These are phyloP conservation scores for Aphidius ervi DNA, from an alignment of 1,140 invertebrate genomes.

Conservation along the genomic window DNA sequence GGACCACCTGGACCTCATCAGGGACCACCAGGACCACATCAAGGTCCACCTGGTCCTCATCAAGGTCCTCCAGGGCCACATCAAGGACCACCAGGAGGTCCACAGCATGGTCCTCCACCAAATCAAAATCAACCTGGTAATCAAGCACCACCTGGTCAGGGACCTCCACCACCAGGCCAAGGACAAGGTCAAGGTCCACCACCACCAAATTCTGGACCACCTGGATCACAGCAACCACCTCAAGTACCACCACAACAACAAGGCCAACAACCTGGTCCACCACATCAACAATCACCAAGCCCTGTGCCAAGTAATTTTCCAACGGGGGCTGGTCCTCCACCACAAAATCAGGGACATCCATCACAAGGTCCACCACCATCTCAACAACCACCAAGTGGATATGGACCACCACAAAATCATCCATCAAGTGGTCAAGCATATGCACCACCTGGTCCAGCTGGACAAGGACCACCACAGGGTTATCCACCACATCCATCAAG, in stretches of 20 bases:
- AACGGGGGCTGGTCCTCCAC: slow-evolving; percentile 20
- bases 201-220: slow-evolving; percentile 1
- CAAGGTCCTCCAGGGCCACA: slow-evolving; percentile 27
- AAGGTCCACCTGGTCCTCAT: slow-evolving; percentile 5
- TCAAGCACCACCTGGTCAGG: slow-evolving; percentile 2
- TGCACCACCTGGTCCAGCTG: slow-evolving; percentile 40
- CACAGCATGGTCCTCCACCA: slow-evolving; percentile 30
- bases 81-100: slow-evolving; percentile 30
- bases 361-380: slow-evolving; percentile 33
- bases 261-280: slow-evolving; percentile 25
- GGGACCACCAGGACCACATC: neutral
- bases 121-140: slow-evolving; percentile 23
- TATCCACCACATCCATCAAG: slow-evolving; percentile 46
- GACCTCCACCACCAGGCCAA: slow-evolving; percentile 25
- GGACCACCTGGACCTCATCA: neutral
- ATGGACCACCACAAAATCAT: slow-evolving; percentile 45
- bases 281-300: slow-evolving; percentile 46
- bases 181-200: slow-evolving; percentile 4
- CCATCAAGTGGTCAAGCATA: slow-evolving; percentile 50
- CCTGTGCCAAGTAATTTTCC: slow-evolving; percentile 49
- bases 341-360: slow-evolving; percentile 37
- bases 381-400: slow-evolving; percentile 39
- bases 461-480: slow-evolving; percentile 45
- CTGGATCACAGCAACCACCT: slow-evolving; percentile 25
- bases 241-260: slow-evolving; percentile 40